Evolutionary conservation across 2,797 vertebrate genomes (phyloP).

Genomic region (Hyperoplus immaculatus): DNA sequence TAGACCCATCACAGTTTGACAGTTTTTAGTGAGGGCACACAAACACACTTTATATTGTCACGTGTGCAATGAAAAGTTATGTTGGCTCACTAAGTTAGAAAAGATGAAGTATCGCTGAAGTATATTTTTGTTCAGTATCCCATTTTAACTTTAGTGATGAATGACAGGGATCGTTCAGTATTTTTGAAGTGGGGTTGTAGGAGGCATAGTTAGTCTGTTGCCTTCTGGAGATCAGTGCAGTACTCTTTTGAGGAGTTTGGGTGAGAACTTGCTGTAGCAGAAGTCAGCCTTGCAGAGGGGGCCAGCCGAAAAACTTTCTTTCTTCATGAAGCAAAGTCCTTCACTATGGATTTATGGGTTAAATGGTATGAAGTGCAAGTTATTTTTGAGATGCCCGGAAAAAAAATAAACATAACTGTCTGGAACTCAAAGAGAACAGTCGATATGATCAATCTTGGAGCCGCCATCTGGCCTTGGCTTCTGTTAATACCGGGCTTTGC

Average conservation of each 20-base stretch:
- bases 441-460: constrained; percentile 75
- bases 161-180: neutral
- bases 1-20: constrained; percentile 68
- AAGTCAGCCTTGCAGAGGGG: too few species aligned
- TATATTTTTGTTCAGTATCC: constrained; percentile 10
- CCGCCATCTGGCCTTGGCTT: constrained; percentile 74
- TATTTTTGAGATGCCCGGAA: constrained; percentile 48
- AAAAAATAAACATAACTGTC: neutral
- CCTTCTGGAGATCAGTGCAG: too few species aligned
- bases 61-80: constrained; percentile 40
- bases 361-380: constrained; percentile 52
- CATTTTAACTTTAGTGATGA: constrained; percentile 7
- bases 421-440: constrained; percentile 57
- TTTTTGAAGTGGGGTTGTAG: neutral
- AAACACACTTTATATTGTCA: constrained; percentile 17
- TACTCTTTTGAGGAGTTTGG: too few species aligned
- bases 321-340: constrained; percentile 35
- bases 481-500: constrained; percentile 68
- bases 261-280: too few species aligned
- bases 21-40: constrained; percentile 46
- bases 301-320: too few species aligned
- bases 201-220: too few species aligned
- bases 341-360: constrained; percentile 46
- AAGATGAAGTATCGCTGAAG: neutral
- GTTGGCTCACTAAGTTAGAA: constrained; percentile 8